Conservation (phyloP, 1,140 invertebrate species). For the Cylas formicarius region DNA sequence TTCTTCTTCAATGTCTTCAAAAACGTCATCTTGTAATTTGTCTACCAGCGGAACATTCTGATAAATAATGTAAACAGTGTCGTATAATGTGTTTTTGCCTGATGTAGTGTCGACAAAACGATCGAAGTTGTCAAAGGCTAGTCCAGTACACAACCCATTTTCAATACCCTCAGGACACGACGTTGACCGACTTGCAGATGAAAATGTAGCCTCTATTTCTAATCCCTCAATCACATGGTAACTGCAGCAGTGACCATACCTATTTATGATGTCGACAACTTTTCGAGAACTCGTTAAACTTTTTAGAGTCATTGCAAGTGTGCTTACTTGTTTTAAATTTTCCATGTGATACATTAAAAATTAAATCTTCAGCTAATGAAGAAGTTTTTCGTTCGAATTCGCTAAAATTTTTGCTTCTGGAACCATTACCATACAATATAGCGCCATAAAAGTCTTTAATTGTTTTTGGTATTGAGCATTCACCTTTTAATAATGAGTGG, state of each 20-base stretch:
- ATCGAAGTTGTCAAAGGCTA: constrained; percentile 45
- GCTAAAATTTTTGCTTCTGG: too few species aligned
- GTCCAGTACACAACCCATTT: constrained; percentile 27
- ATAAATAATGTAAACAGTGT: neutral
- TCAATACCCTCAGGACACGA: constrained; percentile 28
- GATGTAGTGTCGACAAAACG: constrained; percentile 39
- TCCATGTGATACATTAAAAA: constrained; percentile 29
- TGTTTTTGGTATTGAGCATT: neutral
- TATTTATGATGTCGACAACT: constrained; percentile 34
- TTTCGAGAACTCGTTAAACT: constrained; percentile 31
- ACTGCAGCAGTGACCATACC: constrained; percentile 32
- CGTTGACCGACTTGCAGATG: constrained; percentile 7
- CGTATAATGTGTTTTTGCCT: constrained; percentile 40
- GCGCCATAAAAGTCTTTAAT: too few species aligned
- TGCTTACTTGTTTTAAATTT: constrained; percentile 30
- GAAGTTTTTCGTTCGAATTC: neutral
- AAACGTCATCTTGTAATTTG: neutral
- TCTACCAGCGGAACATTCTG: neutral
- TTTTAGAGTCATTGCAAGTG: constrained; percentile 33
- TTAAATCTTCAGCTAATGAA: constrained; percentile 21
- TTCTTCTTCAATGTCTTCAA: neutral
- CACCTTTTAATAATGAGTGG: too few species aligned
- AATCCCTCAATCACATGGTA: constrained; percentile 35
- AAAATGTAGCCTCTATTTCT: constrained; percentile 32
- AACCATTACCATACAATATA: too few species aligned